These are phyloP conservation scores for Chrysocyon brachyurus DNA, from an alignment of 2,797 vertebrate genomes.

Conservation along the genomic window DNA sequence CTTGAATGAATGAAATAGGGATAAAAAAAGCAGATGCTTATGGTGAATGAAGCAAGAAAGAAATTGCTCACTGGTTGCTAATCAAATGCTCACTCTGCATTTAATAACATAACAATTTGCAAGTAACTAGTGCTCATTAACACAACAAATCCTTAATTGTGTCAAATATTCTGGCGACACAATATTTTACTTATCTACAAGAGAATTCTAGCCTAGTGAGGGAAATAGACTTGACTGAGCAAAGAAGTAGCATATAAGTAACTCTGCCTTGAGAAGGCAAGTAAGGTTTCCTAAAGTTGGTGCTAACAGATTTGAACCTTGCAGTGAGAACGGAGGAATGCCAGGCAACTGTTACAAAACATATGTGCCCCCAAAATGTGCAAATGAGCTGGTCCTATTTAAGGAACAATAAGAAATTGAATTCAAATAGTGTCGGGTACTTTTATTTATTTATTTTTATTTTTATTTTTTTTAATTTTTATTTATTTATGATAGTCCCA, in stretches of 20 bases:
- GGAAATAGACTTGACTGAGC: background rate
- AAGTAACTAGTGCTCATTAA: background rate
- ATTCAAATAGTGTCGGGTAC: background rate
- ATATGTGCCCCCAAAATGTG: background rate
- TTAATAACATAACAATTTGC: slow-evolving; percentile 46
- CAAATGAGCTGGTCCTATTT: background rate
- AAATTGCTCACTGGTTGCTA: background rate
- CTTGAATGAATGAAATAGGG: background rate
- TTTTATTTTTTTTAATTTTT: too few species aligned
- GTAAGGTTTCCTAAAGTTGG: background rate
- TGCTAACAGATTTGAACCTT: background rate
- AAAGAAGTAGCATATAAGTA: background rate
- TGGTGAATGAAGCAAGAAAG: slow-evolving; percentile 29
- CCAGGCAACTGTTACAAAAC: background rate
- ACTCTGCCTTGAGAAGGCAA: background rate
- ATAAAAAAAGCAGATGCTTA: background rate
- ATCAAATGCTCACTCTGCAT: background rate
- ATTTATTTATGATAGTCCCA: too few species aligned
- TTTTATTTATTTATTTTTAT: background rate
- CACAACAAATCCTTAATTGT: background rate
- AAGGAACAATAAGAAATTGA: background rate
- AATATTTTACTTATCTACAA: background rate
- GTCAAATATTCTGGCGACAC: background rate
- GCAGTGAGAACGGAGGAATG: background rate
- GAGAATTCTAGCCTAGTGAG: background rate